Evolutionary conservation across 2,888 invertebrate genomes (phyloP).

Genomic region (Stomorhina lunata): DNA sequence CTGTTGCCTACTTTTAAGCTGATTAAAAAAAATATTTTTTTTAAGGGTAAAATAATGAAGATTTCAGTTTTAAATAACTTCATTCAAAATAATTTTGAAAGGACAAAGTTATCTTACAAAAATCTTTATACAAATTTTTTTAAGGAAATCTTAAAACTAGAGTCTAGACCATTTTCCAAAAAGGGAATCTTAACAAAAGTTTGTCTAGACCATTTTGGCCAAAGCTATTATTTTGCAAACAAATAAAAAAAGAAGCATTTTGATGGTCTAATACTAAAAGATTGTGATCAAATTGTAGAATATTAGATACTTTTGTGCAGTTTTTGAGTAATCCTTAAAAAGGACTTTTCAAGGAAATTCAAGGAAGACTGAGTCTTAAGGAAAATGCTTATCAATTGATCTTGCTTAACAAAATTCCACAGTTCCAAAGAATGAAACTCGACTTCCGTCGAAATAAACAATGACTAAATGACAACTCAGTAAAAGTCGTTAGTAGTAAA

Average conservation of each 20-base stretch:
- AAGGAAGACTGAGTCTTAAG: background rate
- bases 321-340: conserved; percentile 11
- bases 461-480: conserved; percentile 2
- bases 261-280: conserved; percentile 32
- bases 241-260: background rate
- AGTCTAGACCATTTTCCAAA: too few species aligned
- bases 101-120: too few species aligned
- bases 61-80: background rate
- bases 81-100: background rate
- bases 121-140: too few species aligned
- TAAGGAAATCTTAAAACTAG: too few species aligned
- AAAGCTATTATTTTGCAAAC: background rate
- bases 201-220: too few species aligned
- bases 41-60: background rate
- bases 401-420: background rate
- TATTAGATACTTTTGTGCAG: background rate
- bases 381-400: conserved; percentile 38
- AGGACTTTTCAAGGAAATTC: background rate
- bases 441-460: conserved; percentile 51
- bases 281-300: conserved; percentile 11
- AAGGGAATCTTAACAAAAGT: too few species aligned
- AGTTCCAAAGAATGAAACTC: conserved; percentile 29
- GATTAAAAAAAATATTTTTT: background rate
- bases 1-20: conserved; percentile 44
- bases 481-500: background rate